These are phyloP conservation scores for Poliocrania exsul DNA, from an alignment of 2,797 vertebrate genomes.

Conservation along the genomic window DNA sequence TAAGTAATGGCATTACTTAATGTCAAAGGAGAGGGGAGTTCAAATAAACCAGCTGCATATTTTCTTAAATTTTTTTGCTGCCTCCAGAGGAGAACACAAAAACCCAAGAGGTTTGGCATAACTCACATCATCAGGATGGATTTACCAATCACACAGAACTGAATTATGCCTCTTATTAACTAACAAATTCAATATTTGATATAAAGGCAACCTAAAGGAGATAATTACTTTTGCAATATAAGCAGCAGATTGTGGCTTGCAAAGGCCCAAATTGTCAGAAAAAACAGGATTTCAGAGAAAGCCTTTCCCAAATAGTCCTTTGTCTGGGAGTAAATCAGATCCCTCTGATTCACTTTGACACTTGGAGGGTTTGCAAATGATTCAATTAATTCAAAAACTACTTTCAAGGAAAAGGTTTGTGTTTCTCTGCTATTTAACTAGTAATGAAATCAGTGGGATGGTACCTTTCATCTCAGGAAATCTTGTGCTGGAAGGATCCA, in stretches of 20 bases:
- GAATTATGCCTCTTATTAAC: not conserved
- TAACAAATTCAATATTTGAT: not conserved
- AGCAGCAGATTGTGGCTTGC: not conserved
- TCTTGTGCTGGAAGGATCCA: not conserved
- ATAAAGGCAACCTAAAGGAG: not conserved
- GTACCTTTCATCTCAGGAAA: not conserved
- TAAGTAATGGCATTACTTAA: not conserved
- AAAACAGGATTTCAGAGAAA: not conserved
- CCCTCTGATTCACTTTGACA: not conserved
- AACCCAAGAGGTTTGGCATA: not conserved
- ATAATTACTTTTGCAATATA: not conserved
- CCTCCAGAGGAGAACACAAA: not conserved
- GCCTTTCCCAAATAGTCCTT: not conserved
- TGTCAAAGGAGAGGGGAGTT: not conserved
- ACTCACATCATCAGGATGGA: not conserved
- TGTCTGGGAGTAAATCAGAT: not conserved
- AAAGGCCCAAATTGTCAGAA: not conserved
- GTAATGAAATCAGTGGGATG: not conserved
- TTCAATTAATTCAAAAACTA: not conserved
- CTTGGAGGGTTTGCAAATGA: not conserved
- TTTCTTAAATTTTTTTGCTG: not conserved
- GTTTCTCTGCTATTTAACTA: not conserved
- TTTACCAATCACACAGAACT: not conserved
- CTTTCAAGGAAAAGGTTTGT: not conserved
- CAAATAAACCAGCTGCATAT: not conserved